These are phyloP conservation scores for Eubucco bourcierii DNA, from an alignment of 2,113 vertebrate genomes.

Conservation along the genomic window DNA sequence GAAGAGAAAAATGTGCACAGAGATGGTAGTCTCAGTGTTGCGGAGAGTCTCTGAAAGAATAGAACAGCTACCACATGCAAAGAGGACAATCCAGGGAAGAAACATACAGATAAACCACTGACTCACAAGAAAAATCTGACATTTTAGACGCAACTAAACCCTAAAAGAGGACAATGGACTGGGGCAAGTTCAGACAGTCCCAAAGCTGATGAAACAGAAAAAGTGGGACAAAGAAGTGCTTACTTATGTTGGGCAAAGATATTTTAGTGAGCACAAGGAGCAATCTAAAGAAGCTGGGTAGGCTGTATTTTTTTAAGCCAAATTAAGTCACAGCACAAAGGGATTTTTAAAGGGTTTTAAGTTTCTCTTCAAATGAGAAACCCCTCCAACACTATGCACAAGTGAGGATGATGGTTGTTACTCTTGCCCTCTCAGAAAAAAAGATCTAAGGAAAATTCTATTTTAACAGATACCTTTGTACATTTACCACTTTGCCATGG, in stretches of 20 bases:
- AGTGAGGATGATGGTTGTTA: not conserved
- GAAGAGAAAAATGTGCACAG: not conserved
- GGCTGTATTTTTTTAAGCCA: not conserved
- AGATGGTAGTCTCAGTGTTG: not conserved
- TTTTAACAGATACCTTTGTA: not conserved
- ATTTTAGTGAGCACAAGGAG: not conserved
- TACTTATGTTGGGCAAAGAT: not conserved
- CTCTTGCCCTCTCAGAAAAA: not conserved
- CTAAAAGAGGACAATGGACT: not conserved
- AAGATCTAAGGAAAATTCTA: not conserved
- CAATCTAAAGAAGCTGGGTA: not conserved
- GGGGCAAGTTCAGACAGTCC: not conserved
- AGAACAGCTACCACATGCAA: not conserved
- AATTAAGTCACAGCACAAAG: not conserved
- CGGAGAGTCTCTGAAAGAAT: not conserved
- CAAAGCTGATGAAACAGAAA: not conserved
- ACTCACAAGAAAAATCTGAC: not conserved
- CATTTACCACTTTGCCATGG: not conserved
- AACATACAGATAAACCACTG: not conserved
- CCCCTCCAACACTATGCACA: not conserved
- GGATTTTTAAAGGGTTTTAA: not conserved
- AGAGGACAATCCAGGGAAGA: not conserved
- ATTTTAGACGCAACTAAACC: not conserved
- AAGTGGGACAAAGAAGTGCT: not conserved
- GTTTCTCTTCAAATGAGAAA: not conserved